phyloP scores from a whole-genome alignment of 1,140 invertebrate genomes.

The Luehdorfia chinensis region DNA sequence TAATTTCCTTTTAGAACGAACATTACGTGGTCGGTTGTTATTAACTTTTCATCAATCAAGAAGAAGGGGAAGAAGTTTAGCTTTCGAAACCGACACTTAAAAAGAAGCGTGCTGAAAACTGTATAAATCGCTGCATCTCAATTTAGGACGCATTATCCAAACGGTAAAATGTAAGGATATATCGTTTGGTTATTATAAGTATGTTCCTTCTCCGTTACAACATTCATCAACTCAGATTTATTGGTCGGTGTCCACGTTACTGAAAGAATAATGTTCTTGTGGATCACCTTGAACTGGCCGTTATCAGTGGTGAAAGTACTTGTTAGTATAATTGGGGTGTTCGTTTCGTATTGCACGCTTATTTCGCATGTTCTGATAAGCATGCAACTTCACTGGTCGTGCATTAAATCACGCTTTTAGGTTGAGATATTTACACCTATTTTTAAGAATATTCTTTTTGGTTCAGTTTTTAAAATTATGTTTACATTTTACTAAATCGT shows the following conservation, averaged over 20 bases:
- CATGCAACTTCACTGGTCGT: slow-evolving; percentile 28
- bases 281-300: slow-evolving; percentile 54
- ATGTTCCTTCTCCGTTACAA: slow-evolving; percentile 23
- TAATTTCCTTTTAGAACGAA: no score
- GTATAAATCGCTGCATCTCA: slow-evolving; percentile 10
- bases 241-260: slow-evolving; percentile 31
- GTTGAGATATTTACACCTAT: slow-evolving; percentile 17
- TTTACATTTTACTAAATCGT: no score
- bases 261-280: slow-evolving; percentile 37
- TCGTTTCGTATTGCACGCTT: slow-evolving; percentile 29
- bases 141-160: slow-evolving; percentile 7
- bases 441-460: slow-evolving; percentile 17
- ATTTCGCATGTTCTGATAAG: slow-evolving; percentile 45
- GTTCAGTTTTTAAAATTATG: slow-evolving; percentile 4
- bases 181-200: slow-evolving; percentile 5
- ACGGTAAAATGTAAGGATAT: slow-evolving; percentile 1
- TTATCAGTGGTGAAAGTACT: slow-evolving; percentile 65
- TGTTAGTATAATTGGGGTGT: slow-evolving; percentile 59
- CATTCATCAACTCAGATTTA: slow-evolving; percentile 32
- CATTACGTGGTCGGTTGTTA: slow-evolving; percentile 7
- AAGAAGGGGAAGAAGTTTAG: slow-evolving; percentile 2
- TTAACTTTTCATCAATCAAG: background rate
- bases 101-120: slow-evolving; percentile 5
- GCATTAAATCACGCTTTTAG: slow-evolving; percentile 16
- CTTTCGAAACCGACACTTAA: slow-evolving; percentile 4